Conservation (phyloP, 2,797 vertebrate species). For the Myoxocephalus aenaeus region DNA sequence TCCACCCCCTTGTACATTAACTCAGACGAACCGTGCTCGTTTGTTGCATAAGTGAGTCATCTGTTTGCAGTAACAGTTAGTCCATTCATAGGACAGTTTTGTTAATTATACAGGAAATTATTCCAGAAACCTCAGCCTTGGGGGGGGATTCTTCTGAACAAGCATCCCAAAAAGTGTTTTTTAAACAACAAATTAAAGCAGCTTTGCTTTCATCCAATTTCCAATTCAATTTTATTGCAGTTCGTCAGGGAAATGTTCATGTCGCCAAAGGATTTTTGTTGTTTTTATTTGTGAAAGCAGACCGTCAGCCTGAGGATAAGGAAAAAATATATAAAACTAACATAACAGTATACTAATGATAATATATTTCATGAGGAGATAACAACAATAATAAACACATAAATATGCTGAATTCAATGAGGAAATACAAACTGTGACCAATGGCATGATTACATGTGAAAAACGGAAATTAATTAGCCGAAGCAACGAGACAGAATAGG, state of each 20-base stretch:
- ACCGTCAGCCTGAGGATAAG: not conserved
- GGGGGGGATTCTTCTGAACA: not conserved
- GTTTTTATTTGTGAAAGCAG: constrained; percentile 7
- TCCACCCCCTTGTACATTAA: not conserved
- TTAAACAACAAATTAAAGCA: constrained; percentile 8
- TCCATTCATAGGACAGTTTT: constrained; percentile 30
- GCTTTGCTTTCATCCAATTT: not conserved
- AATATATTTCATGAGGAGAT: not conserved
- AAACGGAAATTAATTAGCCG: not conserved
- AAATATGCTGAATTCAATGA: not conserved
- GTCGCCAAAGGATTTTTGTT: not conserved
- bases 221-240: not conserved
- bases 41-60: constrained; percentile 34
- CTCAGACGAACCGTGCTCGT: not conserved
- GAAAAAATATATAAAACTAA: not conserved
- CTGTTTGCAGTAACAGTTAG: constrained; percentile 31
- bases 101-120: not conserved
- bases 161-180: constrained; percentile 4
- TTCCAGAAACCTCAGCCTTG: constrained; percentile 11
- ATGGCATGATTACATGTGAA: not conserved
- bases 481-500: not conserved
- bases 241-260: constrained; percentile 2
- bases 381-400: not conserved
- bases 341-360: not conserved
- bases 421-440: not conserved